Percentiles rank a stretch among this genome's conserved stretches.
These are phyloP conservation scores for Ennomos fuscantarius DNA, from an alignment of 2,888 invertebrate species.

Conservation along the genomic window DNA sequence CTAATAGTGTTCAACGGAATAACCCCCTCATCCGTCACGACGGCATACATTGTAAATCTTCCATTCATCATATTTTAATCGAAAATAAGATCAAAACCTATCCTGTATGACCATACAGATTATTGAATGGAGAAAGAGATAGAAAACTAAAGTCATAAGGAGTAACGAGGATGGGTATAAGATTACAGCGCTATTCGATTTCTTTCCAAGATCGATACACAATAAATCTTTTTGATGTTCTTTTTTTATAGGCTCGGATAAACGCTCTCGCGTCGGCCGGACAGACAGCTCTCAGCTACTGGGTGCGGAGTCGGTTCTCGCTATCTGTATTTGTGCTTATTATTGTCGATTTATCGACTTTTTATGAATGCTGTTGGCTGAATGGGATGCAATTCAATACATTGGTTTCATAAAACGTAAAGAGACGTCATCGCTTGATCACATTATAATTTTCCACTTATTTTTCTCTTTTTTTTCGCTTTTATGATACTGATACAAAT, in stretches of 20 bases:
- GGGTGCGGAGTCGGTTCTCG: constrained; percentile 48
- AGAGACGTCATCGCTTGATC: not conserved
- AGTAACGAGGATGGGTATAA: constrained; percentile 45
- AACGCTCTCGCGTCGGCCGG: constrained; percentile 51
- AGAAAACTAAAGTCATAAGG: constrained; percentile 23
- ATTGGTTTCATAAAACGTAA: constrained; percentile 10
- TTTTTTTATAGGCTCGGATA: constrained; percentile 59
- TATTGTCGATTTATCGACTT: constrained; percentile 25
- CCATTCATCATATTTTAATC: constrained; percentile 74
- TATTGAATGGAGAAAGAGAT: constrained; percentile 65
- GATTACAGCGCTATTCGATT: constrained; percentile 66
- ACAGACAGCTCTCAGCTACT: constrained; percentile 70
- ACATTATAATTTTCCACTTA: no score
- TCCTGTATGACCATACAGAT: constrained; percentile 53
- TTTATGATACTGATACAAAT: constrained; percentile 11
- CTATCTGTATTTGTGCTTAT: constrained; percentile 14
- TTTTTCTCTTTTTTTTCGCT: not conserved
- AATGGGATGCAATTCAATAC: constrained; percentile 7
- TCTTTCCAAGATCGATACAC: constrained; percentile 74
- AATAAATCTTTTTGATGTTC: constrained; percentile 65
- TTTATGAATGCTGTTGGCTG: constrained; percentile 20
- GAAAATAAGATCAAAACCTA: constrained; percentile 65
- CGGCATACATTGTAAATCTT: constrained; percentile 56
- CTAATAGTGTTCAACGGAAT: constrained; percentile 53
- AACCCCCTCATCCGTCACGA: constrained; percentile 54